These are phyloP conservation scores for Mercenaria mercenaria DNA, from an alignment of 1,140 invertebrate species.

Conservation along the genomic window DNA sequence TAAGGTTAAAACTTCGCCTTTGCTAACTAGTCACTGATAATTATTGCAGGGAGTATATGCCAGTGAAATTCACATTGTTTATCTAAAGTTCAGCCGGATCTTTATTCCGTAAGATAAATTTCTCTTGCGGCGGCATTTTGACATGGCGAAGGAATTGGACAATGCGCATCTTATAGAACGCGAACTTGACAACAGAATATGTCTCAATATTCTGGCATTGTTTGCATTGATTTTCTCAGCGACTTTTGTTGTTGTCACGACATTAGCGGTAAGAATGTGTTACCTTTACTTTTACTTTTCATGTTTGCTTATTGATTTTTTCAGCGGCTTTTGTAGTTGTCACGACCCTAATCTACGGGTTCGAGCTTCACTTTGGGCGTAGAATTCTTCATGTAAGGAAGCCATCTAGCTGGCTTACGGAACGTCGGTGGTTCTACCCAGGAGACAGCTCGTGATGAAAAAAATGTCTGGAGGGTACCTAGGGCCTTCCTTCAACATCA, in stretches of 20 bases:
- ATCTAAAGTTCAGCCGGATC: background rate
- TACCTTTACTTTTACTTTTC: background rate
- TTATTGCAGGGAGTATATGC: too few relatives aligned
- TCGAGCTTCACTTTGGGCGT: too few relatives aligned
- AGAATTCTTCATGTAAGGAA: too few relatives aligned
- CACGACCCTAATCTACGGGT: too few relatives aligned
- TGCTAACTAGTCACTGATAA: too few relatives aligned
- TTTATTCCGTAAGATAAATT: background rate
- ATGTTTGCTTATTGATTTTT: too few relatives aligned
- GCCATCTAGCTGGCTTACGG: too few relatives aligned
- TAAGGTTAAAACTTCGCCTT: too few relatives aligned
- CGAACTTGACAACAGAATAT: background rate
- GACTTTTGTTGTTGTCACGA: background rate
- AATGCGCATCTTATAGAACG: background rate
- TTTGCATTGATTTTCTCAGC: background rate
- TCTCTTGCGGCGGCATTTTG: background rate
- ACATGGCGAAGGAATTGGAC: background rate
- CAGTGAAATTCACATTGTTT: background rate
- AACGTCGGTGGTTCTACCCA: too few relatives aligned
- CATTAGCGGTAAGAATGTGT: background rate
- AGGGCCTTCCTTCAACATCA: too few relatives aligned
- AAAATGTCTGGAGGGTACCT: too few relatives aligned
- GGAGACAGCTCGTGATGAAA: too few relatives aligned
- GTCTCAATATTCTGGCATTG: background rate
- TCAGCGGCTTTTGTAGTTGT: background rate